Evolutionary conservation across 2,888 invertebrate species (phyloP), one percentile per base, ranked within the genome.

Genomic region (Aporophyla nigra): DNA sequence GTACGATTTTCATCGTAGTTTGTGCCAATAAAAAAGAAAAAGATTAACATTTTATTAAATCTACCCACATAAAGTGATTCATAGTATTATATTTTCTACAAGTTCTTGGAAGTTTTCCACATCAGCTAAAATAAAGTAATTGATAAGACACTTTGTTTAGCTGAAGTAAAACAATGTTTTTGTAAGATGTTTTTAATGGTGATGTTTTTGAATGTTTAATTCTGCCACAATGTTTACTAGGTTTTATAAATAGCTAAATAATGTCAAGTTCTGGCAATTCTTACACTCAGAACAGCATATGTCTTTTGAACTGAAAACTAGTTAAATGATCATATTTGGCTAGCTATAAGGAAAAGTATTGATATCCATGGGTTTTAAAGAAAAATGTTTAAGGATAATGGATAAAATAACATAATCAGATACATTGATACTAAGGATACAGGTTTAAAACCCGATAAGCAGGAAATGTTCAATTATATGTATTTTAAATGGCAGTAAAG

Each of bases 91-190:
- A 43, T 67, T 56, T 61, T 65, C 33, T 54, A 54, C 33, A 51
- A 77, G 19, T 59, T 49, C 82, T 82, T 61, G 43, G 76, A 81
- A 75, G 51, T n/a, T 27, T 59, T 74, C 33, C 53, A 61, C 54
- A 12, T 66, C 14, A 16, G 9, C 40, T 24, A 24, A 43, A 59
- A 82, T 81, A 82, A 66, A 82, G 53, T 14, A 54, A 82, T 74
- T 76, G 76, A 76, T 75, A 75, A 81, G 58, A 81, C 19, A 59
- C 14, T 53, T 65, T 81, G 81, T 78, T 49, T 19, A 27, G 27
- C 16, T 70, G 21, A 46, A 10, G 5, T 1, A 53, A 59, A 49
- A 59, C 58, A n/a, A 10, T 40, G n/a, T 61, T 6, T 40, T 46
- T 9, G 24, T 27, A 27, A 40, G 6, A 76, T 40, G 3, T 51